phyloP scores from a whole-genome alignment of 2,888 invertebrate species.

The Agrotis ipsilon region DNA sequence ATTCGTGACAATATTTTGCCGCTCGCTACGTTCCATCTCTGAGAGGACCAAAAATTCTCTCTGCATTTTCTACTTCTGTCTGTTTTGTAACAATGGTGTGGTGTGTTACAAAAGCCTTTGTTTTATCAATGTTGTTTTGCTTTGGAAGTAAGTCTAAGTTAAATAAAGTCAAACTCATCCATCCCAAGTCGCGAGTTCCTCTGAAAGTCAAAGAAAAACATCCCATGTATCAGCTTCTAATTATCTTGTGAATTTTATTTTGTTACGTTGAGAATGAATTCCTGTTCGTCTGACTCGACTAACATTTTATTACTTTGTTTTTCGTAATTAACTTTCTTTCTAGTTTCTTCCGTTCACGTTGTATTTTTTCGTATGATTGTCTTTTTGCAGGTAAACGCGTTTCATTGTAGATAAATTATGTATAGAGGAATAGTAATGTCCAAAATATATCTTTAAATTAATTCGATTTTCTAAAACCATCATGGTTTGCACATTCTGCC shows the following conservation, averaged over 20 bases:
- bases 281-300: constrained; percentile 10
- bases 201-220: constrained; percentile 45
- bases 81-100: constrained; percentile 32
- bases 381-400: background rate
- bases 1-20: constrained; percentile 28
- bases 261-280: background rate
- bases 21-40: background rate
- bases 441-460: constrained; percentile 2
- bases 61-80: background rate
- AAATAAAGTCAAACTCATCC: constrained; percentile 42
- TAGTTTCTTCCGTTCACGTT: background rate
- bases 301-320: constrained; percentile 17
- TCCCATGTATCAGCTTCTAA: constrained; percentile 16
- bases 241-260: constrained; percentile 43
- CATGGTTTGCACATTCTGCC: background rate
- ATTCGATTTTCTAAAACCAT: background rate
- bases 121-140: constrained; percentile 50
- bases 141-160: constrained; percentile 35
- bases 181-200: constrained; percentile 13
- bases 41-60: background rate
- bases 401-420: no score
- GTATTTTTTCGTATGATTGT: background rate
- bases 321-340: constrained; percentile 15
- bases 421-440: background rate
- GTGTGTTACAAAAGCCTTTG: constrained; percentile 33